Base-by-base conservation (phyloP, 2,113 vertebrate species). In the Gobius niger region DNA sequence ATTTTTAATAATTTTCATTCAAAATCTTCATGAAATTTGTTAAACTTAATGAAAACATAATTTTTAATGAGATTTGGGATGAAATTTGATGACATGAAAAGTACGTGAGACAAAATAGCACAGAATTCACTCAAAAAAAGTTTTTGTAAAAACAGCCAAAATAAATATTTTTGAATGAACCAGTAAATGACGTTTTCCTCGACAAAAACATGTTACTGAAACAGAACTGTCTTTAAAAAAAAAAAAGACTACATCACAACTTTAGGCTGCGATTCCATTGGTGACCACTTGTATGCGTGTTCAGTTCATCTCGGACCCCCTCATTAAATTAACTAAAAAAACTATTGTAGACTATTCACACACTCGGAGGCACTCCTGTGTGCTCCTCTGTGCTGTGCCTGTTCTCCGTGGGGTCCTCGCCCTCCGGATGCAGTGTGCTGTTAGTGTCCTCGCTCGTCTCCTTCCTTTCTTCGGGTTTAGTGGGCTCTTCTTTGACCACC, bases 401-500 rank as follows among this genome's bases (percentile, higher is more conserved):
- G 59, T 62, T 9, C 54, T 56, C 63, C 13, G 61, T 60, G 19
- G 56, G 63, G 49, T 70, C 67, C 2, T 74, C 54, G 18, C 72
- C 75, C 2, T 8, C 75, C 6, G n/a, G n/a, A 7, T 60, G 0
- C 77, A 54, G 0, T 34, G 24, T 63, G 56, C 56, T 8, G 12
- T 41, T 8, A 5, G 57, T 15, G 11, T 76, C 57, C 41, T 75
- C 75, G 10, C 50, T 63, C 59, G 59, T n/a, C 54, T 82, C 73
- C 0, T 68, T n/a, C 46, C 68, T 42, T 9, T 2, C 73, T 0
- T 81, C 76, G 9, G 80, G 52, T 63, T 85, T 83, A 1, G 70
- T 15, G 2, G 59, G 84, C 53, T 75, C 85, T 47, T 82, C 93
- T 83, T 96, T 98, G 13, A 94, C 90, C 19, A 98, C 94, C 76